phyloP scores from a whole-genome alignment of 2,888 invertebrate species.

The Seira musarum region DNA sequence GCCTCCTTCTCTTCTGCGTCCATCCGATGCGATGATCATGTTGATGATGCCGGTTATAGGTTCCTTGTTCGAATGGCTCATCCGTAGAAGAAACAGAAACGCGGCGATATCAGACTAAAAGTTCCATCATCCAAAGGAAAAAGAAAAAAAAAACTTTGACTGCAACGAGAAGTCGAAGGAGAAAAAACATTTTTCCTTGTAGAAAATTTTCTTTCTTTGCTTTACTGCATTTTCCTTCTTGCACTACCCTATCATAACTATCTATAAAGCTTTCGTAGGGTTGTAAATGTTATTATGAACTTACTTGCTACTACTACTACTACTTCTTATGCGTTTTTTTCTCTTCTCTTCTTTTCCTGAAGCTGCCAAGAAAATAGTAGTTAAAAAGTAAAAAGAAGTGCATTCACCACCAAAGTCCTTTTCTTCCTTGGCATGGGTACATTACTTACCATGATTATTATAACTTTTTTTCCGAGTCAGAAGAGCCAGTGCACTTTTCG shows the following conservation, averaged over 20 bases:
- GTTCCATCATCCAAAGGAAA: conserved; percentile 30
- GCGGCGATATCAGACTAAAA: conserved; percentile 26
- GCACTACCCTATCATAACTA: too few species aligned
- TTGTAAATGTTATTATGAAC: too few species aligned
- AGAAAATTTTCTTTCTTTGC: too few species aligned
- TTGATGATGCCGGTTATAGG: too few species aligned
- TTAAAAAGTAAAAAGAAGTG: conserved; percentile 46
- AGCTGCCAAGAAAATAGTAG: conserved; percentile 50
- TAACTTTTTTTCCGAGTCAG: conserved; percentile 19
- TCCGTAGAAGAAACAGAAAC: not conserved
- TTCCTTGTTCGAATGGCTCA: too few species aligned
- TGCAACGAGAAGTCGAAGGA: conserved; percentile 35
- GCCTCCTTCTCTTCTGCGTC: conserved; percentile 16
- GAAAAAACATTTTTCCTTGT: conserved; percentile 55
- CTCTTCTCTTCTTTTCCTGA: too few species aligned
- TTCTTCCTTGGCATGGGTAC: conserved; percentile 17
- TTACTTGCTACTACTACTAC: conserved; percentile 17
- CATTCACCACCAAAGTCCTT: conserved; percentile 34
- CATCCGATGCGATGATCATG: not conserved
- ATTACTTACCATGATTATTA: conserved; percentile 8
- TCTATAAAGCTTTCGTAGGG: too few species aligned
- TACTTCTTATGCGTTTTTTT: conserved; percentile 12
- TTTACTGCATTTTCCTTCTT: too few species aligned
- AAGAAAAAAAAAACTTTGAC: conserved; percentile 26
- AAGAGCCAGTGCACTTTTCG: not conserved